Evolutionary conservation across 2,888 invertebrate genomes (phyloP), one percentile per base, ranked within the genome.

Genomic region (Plebejus melissa): DNA sequence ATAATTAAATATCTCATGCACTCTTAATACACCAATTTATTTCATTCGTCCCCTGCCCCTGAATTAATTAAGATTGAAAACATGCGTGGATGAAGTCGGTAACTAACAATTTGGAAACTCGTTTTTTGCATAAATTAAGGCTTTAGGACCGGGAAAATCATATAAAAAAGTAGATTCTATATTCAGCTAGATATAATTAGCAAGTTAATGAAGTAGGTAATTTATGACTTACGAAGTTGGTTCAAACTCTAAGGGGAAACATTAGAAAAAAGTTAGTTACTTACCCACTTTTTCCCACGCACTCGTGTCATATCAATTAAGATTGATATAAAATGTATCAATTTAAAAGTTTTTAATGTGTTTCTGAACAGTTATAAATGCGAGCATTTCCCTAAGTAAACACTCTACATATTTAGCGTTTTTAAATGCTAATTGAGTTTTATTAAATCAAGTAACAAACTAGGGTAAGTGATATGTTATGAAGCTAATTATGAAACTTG

Each of bases 1-100:
- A 86, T 91, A 93, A 93, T 93, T 91, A 92, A 91, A 91, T 90
- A 90, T 90, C 88, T 88, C 86, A 87, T 89, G 88, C 87, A 85
- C 87, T 84, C 86, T 88, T 90, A 89, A 90, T 90, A 88, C 86
- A 87, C 85, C 87, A 88, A 90, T 92, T 89, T 92, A 91, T 91
- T 90, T 86, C 83, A 85, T 86, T 80, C 83, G 86, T 86, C 84
- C 84, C 83, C 81, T 82, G 84, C 80, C 82, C 82, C 80, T 80
- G 86, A 86, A 87, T 91, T 91, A 91, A 92, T 92, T 91, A 91
- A 91, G 91, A 91, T 90, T 90, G 90, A 91, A 91, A 9, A 46
- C 46, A 46, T 11, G 6, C 22, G 22, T 46, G 46, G 11, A 46
- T 46, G 46, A 46, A 11, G 9, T 46, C 9, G 46, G 46, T 9